Percentiles rank a stretch among this genome's conserved stretches.
These are phyloP conservation scores for Proctacanthus coquilletti DNA, from an alignment of 1,140 invertebrate genomes.

Conservation along the genomic window DNA sequence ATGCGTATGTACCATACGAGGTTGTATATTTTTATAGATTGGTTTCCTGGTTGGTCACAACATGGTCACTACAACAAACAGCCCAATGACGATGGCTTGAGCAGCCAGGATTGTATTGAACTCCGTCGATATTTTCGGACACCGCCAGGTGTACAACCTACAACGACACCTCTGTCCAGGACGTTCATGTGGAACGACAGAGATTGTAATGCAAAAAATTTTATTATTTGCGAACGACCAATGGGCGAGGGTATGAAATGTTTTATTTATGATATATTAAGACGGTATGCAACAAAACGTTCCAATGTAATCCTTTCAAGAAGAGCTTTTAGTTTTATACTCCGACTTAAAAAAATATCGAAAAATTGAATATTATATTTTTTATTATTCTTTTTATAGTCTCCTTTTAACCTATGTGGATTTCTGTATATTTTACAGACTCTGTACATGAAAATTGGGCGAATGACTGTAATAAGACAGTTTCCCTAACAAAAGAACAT, in stretches of 20 bases:
- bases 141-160: constrained; percentile 20
- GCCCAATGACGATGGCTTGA: constrained; percentile 64
- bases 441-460: constrained; percentile 24
- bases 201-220: constrained; percentile 50
- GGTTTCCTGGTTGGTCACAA: constrained; percentile 58
- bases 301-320: too few relatives aligned
- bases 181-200: constrained; percentile 64
- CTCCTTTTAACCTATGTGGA: too few relatives aligned
- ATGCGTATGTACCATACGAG: too few relatives aligned
- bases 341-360: not conserved
- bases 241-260: constrained; percentile 34
- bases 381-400: not conserved
- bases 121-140: constrained; percentile 44
- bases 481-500: constrained; percentile 38
- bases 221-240: constrained; percentile 51
- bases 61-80: constrained; percentile 47
- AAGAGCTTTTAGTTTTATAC: too few relatives aligned
- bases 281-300: too few relatives aligned
- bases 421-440: too few relatives aligned
- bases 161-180: constrained; percentile 18
- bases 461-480: constrained; percentile 43
- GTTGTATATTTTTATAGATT: constrained; percentile 38
- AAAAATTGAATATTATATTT: not conserved
- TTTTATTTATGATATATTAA: not conserved
- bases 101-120: constrained; percentile 64